phyloP scores from a whole-genome alignment of 1,140 invertebrate species.

The Limonius californicus region DNA sequence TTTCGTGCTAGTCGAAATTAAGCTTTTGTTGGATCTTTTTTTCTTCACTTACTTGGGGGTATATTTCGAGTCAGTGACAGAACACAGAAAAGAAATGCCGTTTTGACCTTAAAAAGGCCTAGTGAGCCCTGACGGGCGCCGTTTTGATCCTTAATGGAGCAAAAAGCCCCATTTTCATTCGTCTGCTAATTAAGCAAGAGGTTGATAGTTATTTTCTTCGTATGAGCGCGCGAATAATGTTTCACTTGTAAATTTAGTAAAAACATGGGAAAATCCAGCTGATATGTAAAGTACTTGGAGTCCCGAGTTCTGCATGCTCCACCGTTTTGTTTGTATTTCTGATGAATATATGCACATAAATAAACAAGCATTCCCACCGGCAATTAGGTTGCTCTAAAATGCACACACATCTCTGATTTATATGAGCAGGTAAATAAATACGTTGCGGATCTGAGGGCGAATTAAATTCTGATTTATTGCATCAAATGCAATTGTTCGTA shows the following conservation, averaged over 20 bases:
- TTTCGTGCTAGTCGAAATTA: no score
- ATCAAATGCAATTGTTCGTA: neutral
- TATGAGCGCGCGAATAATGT: no score
- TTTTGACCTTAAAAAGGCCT: no score
- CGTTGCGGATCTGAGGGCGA: neutral
- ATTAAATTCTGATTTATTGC: constrained; percentile 9
- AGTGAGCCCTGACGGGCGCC: no score
- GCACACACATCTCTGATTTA: constrained; percentile 10
- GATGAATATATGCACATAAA: constrained; percentile 12
- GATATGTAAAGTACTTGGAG: neutral
- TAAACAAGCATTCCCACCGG: constrained; percentile 11
- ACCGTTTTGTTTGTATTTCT: constrained; percentile 3
- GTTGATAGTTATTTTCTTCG: no score
- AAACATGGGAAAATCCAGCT: neutral
- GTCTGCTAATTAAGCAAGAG: no score
- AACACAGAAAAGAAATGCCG: no score
- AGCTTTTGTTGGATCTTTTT: no score
- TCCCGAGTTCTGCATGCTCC: neutral
- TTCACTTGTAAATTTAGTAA: neutral
- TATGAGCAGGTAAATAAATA: neutral
- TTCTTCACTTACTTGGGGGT: no score
- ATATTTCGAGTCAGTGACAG: no score
- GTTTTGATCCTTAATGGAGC: no score
- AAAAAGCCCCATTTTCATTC: no score
- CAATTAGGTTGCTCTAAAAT: constrained; percentile 11